A percentile compares a stretch with the other conserved stretches of the same genome.
These are phyloP conservation scores for Solea senegalensis DNA, from an alignment of 2,113 vertebrate species.

Conservation along the genomic window DNA sequence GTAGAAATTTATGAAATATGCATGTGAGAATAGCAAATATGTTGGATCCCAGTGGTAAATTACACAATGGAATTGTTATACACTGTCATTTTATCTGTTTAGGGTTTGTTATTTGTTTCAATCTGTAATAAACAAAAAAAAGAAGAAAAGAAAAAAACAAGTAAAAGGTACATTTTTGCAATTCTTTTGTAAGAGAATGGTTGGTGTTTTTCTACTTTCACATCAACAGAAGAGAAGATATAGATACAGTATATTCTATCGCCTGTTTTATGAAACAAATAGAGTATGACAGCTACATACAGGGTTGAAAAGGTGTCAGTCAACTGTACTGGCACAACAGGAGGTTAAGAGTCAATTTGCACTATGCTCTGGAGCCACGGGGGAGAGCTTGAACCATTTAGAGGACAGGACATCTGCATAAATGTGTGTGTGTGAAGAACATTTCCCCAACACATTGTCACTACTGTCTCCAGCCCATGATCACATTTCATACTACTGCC, in stretches of 20 bases:
- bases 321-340: conserved; percentile 18
- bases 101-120: too few relatives aligned
- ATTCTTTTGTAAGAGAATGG: too few relatives aligned
- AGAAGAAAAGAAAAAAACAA: too few relatives aligned
- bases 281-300: neutral
- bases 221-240: too few relatives aligned
- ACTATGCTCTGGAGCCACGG: conserved; percentile 6
- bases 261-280: too few relatives aligned
- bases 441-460: conserved; percentile 55
- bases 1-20: neutral
- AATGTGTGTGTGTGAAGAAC: conserved; percentile 37
- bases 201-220: too few relatives aligned
- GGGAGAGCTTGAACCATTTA: conserved; percentile 23
- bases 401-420: conserved; percentile 39
- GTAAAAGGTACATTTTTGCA: too few relatives aligned
- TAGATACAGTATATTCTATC: too few relatives aligned
- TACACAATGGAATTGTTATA: too few relatives aligned
- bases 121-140: too few relatives aligned
- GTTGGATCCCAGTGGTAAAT: too few relatives aligned
- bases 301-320: conserved; percentile 28
- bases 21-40: neutral
- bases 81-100: too few relatives aligned
- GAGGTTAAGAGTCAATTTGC: conserved; percentile 20
- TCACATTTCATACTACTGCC: conserved; percentile 29
- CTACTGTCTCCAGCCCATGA: conserved; percentile 21